Evolutionary conservation across 2,113 vertebrate species (phyloP), one percentile per base, ranked within the genome.

Genomic region (Platanista minor): DNA sequence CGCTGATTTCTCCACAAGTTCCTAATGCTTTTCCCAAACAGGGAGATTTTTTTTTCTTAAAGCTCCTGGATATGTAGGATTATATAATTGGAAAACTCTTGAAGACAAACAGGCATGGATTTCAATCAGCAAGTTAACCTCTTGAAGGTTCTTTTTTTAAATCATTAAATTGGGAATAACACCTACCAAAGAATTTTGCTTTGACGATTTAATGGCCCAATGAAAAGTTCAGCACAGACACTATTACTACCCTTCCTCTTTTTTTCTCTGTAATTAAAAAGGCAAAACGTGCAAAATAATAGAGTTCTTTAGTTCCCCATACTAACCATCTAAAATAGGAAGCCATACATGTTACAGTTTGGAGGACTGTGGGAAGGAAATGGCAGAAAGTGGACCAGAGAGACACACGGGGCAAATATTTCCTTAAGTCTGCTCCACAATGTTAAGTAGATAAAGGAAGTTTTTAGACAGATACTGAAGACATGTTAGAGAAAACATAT

Each of bases 301-400:
- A 21, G 23, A 36, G 8, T 5, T n/a, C 13, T 69, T 66, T 18
- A 36, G 49, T 2, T 9, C 27, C 12, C 9, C 27, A 41, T 3
- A 8, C n/a, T 4, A 27, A 31, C 27, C 69, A 10, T 20, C 13
- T 25, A 3, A 4, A 7, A 49, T 0, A 21, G 33, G 69, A 83
- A 18, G 0, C 12, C 15, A 57, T 0, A 31, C 2, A 1, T 6
- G 7, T 12, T 1, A 18, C 25, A 36, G 2, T 10, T 3, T 33
- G 33, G 59, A 18, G 61, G 1, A 4, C 20, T 9, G 3, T 0
- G 7, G 15, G 67, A 33, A 14, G 64, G 31, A 46, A 17, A 46
- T 0, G 31, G 57, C 66, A 31, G 31, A 17, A 3, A 18, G 25
- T 1, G 36, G 59, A 3, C 36, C 75, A 33, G n/a, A 3, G 3